Base-by-base conservation (phyloP, 2,888 invertebrate species). In the Sesia apiformis region DNA sequence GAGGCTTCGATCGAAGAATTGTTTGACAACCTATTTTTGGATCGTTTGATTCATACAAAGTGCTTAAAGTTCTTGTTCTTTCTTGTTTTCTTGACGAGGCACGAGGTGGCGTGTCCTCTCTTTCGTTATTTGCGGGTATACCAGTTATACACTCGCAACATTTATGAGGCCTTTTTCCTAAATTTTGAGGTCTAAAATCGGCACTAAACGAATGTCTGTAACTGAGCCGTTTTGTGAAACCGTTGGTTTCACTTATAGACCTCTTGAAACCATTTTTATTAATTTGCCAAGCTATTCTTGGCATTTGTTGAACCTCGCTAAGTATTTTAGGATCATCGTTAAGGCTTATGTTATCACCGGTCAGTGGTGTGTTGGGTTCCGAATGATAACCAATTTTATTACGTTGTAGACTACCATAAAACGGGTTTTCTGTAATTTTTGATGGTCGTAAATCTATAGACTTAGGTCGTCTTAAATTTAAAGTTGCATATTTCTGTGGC, bases 1-100 rank as follows among this genome's bases (percentile, higher is more conserved):
- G 91, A 40, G 94, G 94, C 67, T 93, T 93, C 56, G 92, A 90
- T 42, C 93, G 82, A 52, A 93, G 78, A 46, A 93, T 92, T 3
- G 93, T 92, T 78, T 93, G 93, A 64, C 92, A 93, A 42, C 93
- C 93, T 57, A 93, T 90, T 78, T 93, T 92, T n/a, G 93, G 91
- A 72, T 94, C 93, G 73, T 91, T 86, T 56, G 89, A 76, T 73
- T 90, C 90, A 60, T 90, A 90, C 52, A 90, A 72, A 40, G 90
- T 90, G 52, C 87, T 87, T 58, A 90, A 69, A 41, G 82, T 84
- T 82, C 92, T 70, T 8, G n/a, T 46, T n/a, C n/a, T n/a, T n/a
- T n/a, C n/a, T n/a, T n/a, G n/a, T n/a, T n/a, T n/a, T n/a, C n/a
- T 23, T 2, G 85, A 76, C 3, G 76, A 70, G 39, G 77, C 65